A percentile compares a stretch with the other conserved stretches of the same genome.
These are phyloP conservation scores for Betta splendens DNA, from an alignment of 2,797 vertebrate species.

Conservation along the genomic window DNA sequence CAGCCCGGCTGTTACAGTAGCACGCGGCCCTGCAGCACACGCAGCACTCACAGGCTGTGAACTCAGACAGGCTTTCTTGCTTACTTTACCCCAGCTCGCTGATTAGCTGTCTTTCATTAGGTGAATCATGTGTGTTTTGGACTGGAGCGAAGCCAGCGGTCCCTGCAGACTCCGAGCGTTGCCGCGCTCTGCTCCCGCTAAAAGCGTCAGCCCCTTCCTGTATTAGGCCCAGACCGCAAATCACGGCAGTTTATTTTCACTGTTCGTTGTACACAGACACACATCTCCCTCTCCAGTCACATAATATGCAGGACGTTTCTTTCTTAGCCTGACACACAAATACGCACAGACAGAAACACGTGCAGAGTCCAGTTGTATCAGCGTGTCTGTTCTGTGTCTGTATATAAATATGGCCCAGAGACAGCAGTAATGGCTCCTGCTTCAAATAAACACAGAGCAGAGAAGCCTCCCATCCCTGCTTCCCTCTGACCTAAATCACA, in stretches of 20 bases:
- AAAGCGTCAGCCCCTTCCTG: slow-evolving; percentile 56
- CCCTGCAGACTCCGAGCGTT: slow-evolving; percentile 56
- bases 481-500: slow-evolving; percentile 80
- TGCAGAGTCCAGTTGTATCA: slow-evolving; percentile 49
- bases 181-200: slow-evolving; percentile 47
- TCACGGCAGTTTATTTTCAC: slow-evolving; percentile 74
- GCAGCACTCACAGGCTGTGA: too few relatives aligned
- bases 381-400: slow-evolving; percentile 78
- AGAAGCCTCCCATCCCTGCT: slow-evolving; percentile 73
- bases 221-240: slow-evolving; percentile 68
- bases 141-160: slow-evolving; percentile 59
- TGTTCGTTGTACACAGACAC: slow-evolving; percentile 66
- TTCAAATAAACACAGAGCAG: slow-evolving; percentile 84
- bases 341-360: slow-evolving; percentile 32
- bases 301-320: slow-evolving; percentile 48
- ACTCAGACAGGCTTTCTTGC: slow-evolving; percentile 65
- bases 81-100: slow-evolving; percentile 63
- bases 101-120: slow-evolving; percentile 74
- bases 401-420: slow-evolving; percentile 81
- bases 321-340: slow-evolving; percentile 30
- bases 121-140: slow-evolving; percentile 62
- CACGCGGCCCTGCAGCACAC: slow-evolving; percentile 33
- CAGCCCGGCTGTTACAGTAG: too few relatives aligned
- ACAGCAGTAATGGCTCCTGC: slow-evolving; percentile 83
- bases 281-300: slow-evolving; percentile 56